Evolutionary conservation across 64 coral and sea anemone genomes (phyloP).

Genomic region (Pocillopora damicornis): DNA sequence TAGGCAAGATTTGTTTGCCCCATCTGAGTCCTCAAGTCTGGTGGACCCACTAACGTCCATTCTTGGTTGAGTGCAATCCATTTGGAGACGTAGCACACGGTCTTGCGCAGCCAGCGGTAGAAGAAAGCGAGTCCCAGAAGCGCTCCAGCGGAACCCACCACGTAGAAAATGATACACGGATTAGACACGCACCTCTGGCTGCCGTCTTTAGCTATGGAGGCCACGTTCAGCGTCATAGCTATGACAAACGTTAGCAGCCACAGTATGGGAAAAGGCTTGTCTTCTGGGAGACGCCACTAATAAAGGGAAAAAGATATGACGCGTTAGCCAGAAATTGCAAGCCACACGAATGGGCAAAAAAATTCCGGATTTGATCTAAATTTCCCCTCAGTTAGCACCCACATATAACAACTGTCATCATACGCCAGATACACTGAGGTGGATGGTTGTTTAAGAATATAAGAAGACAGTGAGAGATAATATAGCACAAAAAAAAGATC

Average conservation of each 20-base stretch:
- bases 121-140: constrained; percentile 84
- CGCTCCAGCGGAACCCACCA: constrained; percentile 78
- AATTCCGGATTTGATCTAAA: no score
- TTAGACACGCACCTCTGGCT: constrained; percentile 77
- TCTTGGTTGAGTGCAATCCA: constrained; percentile 92
- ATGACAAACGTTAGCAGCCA: constrained; percentile 87
- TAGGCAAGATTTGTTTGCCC: constrained; percentile 62
- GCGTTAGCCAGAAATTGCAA: neutral
- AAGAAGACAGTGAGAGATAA: no score
- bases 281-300: constrained; percentile 88
- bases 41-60: constrained; percentile 71
- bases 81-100: constrained; percentile 65
- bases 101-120: constrained; percentile 80
- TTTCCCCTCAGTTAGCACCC: no score
- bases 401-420: no score
- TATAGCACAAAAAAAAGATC: no score
- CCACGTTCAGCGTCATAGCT: constrained; percentile 82
- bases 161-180: constrained; percentile 92
- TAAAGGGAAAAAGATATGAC: constrained; percentile 8
- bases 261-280: constrained; percentile 84
- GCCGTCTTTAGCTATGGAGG: constrained; percentile 90
- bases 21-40: constrained; percentile 29
- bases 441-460: no score
- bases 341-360: no score
- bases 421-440: no score